These are phyloP conservation scores for Oceanodroma tethys DNA, from an alignment of 2,113 vertebrate species.

Conservation along the genomic window DNA sequence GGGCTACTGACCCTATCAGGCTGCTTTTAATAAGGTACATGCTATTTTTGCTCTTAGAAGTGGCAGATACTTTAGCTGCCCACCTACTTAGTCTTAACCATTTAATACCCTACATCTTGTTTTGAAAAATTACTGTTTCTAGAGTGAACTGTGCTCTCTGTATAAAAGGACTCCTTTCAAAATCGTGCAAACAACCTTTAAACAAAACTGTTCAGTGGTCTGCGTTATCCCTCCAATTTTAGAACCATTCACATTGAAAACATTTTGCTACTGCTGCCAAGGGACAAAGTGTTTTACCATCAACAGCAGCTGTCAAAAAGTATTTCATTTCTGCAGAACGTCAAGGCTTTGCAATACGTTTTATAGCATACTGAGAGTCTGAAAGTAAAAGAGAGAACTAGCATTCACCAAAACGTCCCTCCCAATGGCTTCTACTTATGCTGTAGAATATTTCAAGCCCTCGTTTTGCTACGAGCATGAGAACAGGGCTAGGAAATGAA, in stretches of 20 bases:
- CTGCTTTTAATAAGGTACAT: conserved; percentile 89
- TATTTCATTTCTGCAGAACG: background rate
- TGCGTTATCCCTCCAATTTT: background rate
- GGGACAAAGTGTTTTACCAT: background rate
- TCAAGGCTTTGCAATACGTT: background rate
- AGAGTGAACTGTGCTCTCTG: background rate
- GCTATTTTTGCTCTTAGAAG: conserved; percentile 78
- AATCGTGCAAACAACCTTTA: background rate
- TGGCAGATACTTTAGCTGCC: conserved; percentile 66
- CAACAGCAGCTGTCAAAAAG: background rate
- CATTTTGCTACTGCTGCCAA: background rate
- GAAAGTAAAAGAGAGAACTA: background rate
- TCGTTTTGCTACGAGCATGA: background rate
- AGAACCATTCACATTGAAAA: background rate
- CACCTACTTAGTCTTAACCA: conserved; percentile 72
- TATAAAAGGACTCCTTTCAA: background rate
- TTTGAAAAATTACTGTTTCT: background rate
- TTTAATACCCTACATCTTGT: background rate
- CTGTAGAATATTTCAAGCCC: background rate
- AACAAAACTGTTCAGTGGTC: background rate
- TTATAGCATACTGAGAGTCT: background rate
- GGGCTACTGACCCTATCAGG: conserved; percentile 88
- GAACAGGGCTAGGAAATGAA: background rate
- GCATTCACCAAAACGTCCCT: background rate
- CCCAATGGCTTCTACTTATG: background rate